Evolutionary conservation across 2,113 vertebrate genomes (phyloP), one percentile per base, ranked within the genome.

Genomic region (Hippoglossus stenolepis): DNA sequence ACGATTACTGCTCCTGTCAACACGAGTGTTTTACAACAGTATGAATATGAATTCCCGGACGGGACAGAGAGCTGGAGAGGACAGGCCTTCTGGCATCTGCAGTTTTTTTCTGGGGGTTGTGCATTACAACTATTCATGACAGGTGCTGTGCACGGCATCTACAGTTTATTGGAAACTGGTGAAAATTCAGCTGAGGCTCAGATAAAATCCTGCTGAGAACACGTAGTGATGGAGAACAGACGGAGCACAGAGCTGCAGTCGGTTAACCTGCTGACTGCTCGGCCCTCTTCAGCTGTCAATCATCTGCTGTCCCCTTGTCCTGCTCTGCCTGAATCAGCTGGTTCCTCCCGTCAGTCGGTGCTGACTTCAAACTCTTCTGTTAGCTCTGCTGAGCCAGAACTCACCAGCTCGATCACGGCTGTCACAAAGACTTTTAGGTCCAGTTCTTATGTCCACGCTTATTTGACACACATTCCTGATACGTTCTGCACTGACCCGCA

Each of bases 251-350:
- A 54, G 56, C 18, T 71, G 58, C 40, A 23, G 62, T n/a, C 40
- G 0, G 20, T 35, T 9, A 4, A n/a, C 45, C 71, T 70, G 73
- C 75, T 76, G 84, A 83, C 56, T 0, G 23, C 18, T 65, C 14
- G 12, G 31, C 23, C 26, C 51, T 51, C 14, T 49, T 70, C 74
- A 70, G 61, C 38, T 64, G 77, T 78, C 75, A 74, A 21, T 90
- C 77, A 79, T 28, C 62, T 47, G 79, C 75, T 72, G 5, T 10
- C 51, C 3, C 14, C 20, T 53, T 20, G 3, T 66, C 58, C 53
- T 15, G 31, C 40, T 43, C 59, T 12, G 23, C 35, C 69, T 79
- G 31, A 74, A 74, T 86, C 82, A 85, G 88, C 88, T 54, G 56
- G 64, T 65, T 68, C 62, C 73, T 63, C 12, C 24, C 1, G 18